Percentiles rank a stretch among this genome's conserved stretches.
phyloP scores from a whole-genome alignment of 2,797 vertebrate species.

The Malacoctenus gilli region DNA sequence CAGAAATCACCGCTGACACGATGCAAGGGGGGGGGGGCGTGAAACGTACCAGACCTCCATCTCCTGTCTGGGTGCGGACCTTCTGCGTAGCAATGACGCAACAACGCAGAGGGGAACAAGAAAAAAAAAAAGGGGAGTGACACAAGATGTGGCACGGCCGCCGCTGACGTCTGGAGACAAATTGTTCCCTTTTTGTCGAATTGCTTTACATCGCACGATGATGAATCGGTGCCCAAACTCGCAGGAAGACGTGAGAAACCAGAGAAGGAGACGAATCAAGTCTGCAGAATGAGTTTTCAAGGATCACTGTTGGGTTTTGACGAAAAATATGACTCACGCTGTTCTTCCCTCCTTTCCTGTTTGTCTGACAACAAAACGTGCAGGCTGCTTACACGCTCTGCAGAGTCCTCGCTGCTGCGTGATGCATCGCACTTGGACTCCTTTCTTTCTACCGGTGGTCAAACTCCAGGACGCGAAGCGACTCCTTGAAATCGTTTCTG shows the following conservation, averaged over 20 bases:
- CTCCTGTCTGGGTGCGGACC: constrained; percentile 18
- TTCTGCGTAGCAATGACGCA: constrained; percentile 13
- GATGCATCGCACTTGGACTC: constrained; percentile 13
- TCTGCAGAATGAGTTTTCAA: too few species aligned
- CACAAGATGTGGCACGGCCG: constrained; percentile 3
- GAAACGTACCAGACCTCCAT: constrained; percentile 19
- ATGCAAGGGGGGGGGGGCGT: constrained; percentile 16
- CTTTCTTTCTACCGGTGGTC: constrained; percentile 5
- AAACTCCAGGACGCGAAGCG: constrained; percentile 14
- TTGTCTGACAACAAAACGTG: constrained; percentile 41
- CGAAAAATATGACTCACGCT: too few species aligned
- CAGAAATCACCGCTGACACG: constrained; percentile 42
- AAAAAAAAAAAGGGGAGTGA: background rate
- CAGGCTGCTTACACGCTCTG: constrained; percentile 16
- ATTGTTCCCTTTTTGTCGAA: background rate
- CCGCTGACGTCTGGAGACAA: background rate
- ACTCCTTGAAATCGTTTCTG: constrained; percentile 21
- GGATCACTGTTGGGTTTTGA: too few species aligned
- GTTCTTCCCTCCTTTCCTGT: too few species aligned
- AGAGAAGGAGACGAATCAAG: too few species aligned
- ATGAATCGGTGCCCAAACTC: too few species aligned
- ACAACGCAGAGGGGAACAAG: constrained; percentile 4
- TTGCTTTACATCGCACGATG: too few species aligned
- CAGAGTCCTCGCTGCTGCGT: constrained; percentile 13
- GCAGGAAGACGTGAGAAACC: too few species aligned